Base-by-base conservation (phyloP, 1,140 invertebrate species). In the Stratiolaelaps scimitus region DNA sequence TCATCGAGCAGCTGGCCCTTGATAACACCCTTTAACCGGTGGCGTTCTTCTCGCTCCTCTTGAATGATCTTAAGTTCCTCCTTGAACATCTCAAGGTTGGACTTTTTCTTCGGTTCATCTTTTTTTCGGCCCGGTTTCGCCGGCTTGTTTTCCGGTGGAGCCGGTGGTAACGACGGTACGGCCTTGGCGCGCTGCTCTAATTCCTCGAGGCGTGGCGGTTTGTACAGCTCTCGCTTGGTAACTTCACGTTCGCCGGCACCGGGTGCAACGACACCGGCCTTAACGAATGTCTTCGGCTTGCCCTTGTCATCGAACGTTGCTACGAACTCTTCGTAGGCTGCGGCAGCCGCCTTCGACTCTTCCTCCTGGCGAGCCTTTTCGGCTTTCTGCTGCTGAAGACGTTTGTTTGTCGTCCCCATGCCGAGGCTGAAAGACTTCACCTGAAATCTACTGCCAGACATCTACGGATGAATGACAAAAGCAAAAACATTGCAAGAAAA, bases 301-400 rank as follows among this genome's bases (percentile, higher is more conserved):
- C 87, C 84, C 7, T 83, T 81, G 68, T 95, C 89, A 81, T 94
- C 89, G 79, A 98, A 98, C 15, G 91, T 92, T 66, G 91, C 90
- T 23, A 96, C 88, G 83, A 96, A 97, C 76, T 96, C 92, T 81
- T 95, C 86, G 78, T 93, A 95, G 5, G 87, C 91, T 82, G 90
- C 71, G 23, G 75, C 77, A 65, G 77, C 71, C 17, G 70, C 72
- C 46, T 72, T 69, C 43, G 71, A 70, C 64, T 72, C 72, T 34
- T 46, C 47, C 26, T 65, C n/a, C 30, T 69, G 67, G 20, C 69
- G 66, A 56, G 69, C 68, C 30, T 68, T 70, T 64, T 70, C 69
- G 20, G 64, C 64, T 43, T 65, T 65, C 64, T 65, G 64, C 23
- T 65, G 64, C 43, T 65, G 64, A n/a, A 43, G 29, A 34, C 64